phyloP scores from a whole-genome alignment of 2,888 invertebrate genomes.

The Rosalia funebris region DNA sequence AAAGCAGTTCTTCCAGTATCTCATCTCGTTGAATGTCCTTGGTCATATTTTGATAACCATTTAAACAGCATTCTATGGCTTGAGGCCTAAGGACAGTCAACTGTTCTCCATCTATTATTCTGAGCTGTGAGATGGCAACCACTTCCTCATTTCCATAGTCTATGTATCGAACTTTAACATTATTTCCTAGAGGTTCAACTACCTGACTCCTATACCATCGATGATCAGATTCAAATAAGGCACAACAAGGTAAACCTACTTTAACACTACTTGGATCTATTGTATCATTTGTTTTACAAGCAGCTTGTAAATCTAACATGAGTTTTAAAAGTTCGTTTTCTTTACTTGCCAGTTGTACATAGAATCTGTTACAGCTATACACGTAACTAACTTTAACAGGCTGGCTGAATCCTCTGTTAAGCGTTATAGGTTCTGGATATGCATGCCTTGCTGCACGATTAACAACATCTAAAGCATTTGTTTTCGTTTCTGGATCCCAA shows the following conservation, averaged over 20 bases:
- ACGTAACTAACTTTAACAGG: slow-evolving; percentile 73
- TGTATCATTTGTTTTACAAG: slow-evolving; percentile 64
- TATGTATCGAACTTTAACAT: slow-evolving; percentile 80
- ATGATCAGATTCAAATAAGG: slow-evolving; percentile 80
- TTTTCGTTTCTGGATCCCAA: slow-evolving; percentile 67
- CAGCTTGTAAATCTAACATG: slow-evolving; percentile 73
- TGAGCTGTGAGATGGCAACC: slow-evolving; percentile 70
- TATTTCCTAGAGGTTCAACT: slow-evolving; percentile 62
- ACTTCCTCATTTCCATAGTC: slow-evolving; percentile 95
- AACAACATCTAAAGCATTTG: slow-evolving; percentile 71
- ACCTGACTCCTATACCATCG: slow-evolving; percentile 94
- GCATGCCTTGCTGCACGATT: slow-evolving; percentile 56
- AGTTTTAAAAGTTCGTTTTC: slow-evolving; percentile 71
- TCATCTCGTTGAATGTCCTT: slow-evolving; percentile 69
- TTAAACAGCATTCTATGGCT: slow-evolving; percentile 81
- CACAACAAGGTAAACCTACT: slow-evolving; percentile 77
- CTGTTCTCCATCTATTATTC: slow-evolving; percentile 73
- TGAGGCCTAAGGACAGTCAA: slow-evolving; percentile 74
- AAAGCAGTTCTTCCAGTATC: slow-evolving; percentile 75
- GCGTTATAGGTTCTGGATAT: slow-evolving; percentile 56
- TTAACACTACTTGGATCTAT: slow-evolving; percentile 60
- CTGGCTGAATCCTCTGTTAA: slow-evolving; percentile 60
- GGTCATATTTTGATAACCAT: slow-evolving; percentile 70
- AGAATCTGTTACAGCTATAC: slow-evolving; percentile 77
- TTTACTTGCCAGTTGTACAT: slow-evolving; percentile 74